phyloP scores from a whole-genome alignment of 2,113 vertebrate species.

The Zosterops japonicus region DNA sequence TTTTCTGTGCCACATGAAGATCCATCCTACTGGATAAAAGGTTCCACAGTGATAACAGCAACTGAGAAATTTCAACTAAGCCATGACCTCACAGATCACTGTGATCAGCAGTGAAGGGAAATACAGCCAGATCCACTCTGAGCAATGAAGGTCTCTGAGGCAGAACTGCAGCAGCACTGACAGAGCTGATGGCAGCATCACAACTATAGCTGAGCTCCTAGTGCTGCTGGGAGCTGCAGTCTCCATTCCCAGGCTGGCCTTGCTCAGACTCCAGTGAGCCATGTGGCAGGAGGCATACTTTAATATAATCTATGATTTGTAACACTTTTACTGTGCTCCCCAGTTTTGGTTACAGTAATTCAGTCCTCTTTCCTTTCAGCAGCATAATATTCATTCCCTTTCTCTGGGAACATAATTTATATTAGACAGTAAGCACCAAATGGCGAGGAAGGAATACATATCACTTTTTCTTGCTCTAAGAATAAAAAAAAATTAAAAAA shows the following conservation, averaged over 20 bases:
- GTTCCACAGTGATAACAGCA: neutral
- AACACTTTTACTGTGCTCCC: neutral
- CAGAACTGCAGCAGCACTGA: neutral
- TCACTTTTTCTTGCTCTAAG: neutral
- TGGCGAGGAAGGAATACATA: neutral
- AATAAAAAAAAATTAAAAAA: neutral
- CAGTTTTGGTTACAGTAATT: neutral
- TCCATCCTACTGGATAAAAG: neutral
- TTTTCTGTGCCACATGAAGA: neutral
- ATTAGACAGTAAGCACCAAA: constrained; percentile 5
- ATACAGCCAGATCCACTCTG: neutral
- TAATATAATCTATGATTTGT: neutral
- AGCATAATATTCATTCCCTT: neutral
- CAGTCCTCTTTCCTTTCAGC: neutral
- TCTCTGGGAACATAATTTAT: neutral
- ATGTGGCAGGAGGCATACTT: neutral
- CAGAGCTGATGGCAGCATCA: neutral
- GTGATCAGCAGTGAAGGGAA: neutral
- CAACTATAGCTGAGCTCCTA: neutral
- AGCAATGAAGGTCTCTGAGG: neutral
- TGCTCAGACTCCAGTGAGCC: neutral
- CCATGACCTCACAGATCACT: neutral
- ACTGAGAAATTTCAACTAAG: neutral
- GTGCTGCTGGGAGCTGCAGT: neutral
- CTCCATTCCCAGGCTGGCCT: neutral